Conservation (phyloP, 53 echinoderm and acorn worm species). For the Mesocentrotus franciscanus region DNA sequence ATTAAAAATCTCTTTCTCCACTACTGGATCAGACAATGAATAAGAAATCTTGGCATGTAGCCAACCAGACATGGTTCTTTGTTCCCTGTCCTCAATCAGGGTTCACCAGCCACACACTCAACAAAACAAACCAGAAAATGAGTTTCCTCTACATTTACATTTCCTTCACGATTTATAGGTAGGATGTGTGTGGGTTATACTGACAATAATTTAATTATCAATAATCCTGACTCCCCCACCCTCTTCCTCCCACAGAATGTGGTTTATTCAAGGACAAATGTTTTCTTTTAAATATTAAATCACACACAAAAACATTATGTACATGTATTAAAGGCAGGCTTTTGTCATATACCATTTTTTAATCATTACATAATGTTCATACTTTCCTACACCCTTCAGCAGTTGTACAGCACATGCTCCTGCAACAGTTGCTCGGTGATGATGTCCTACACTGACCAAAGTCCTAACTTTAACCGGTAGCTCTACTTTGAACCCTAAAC, state of each 20-base stretch:
- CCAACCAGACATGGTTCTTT: constrained; percentile 41
- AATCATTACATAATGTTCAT: too few relatives aligned
- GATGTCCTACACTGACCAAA: too few relatives aligned
- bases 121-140: not conserved
- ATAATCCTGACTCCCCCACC: not conserved
- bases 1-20: not conserved
- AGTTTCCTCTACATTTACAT: not conserved
- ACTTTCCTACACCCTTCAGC: too few relatives aligned
- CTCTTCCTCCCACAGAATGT: not conserved
- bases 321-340: too few relatives aligned
- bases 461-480: too few relatives aligned
- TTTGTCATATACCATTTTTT: too few relatives aligned
- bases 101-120: constrained; percentile 16
- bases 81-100: not conserved
- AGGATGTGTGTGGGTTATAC: not conserved
- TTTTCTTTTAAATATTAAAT: too few relatives aligned
- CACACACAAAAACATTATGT: too few relatives aligned
- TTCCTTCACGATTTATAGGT: not conserved
- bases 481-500: too few relatives aligned
- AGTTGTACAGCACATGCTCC: too few relatives aligned
- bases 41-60: constrained; percentile 35
- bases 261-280: not conserved
- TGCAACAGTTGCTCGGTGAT: too few relatives aligned
- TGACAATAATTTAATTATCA: not conserved
- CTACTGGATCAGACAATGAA: constrained; percentile 33